phyloP scores from a whole-genome alignment of 2,888 invertebrate species.

The Cetonia aurata region DNA sequence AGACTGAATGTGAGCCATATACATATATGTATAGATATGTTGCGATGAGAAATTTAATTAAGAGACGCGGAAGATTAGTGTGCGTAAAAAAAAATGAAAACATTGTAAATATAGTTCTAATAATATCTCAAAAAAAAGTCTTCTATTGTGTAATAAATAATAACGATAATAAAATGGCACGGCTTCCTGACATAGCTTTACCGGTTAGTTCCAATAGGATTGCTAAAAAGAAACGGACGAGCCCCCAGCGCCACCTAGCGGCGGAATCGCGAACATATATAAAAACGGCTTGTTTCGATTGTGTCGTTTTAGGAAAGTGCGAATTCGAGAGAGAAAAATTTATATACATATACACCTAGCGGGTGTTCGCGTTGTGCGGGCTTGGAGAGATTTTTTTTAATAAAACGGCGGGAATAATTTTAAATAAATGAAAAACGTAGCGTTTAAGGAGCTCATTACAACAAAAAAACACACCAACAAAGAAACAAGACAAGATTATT shows the following conservation, averaged over 20 bases:
- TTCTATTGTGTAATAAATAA: slow-evolving; percentile 55
- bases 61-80: slow-evolving; percentile 43
- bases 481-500: no score
- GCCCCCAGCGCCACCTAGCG: no score
- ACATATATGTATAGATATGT: background rate
- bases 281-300: background rate
- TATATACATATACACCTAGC: no score
- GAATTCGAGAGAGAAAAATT: background rate
- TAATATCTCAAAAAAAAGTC: slow-evolving; percentile 54
- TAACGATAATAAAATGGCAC: slow-evolving; percentile 48
- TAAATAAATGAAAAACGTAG: slow-evolving; percentile 9
- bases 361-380: no score
- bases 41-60: slow-evolving; percentile 2
- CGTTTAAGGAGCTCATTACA: slow-evolving; percentile 54
- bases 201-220: slow-evolving; percentile 49
- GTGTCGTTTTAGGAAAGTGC: background rate
- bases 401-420: background rate
- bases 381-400: no score
- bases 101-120: slow-evolving; percentile 60
- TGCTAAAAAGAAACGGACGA: background rate
- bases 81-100: background rate
- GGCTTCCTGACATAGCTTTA: slow-evolving; percentile 57
- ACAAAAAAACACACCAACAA: slow-evolving; percentile 24
- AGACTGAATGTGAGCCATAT: slow-evolving; percentile 36
- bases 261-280: no score